These are phyloP conservation scores for Yponomeuta cagnagella DNA, from an alignment of 2,888 invertebrate genomes.

Conservation along the genomic window DNA sequence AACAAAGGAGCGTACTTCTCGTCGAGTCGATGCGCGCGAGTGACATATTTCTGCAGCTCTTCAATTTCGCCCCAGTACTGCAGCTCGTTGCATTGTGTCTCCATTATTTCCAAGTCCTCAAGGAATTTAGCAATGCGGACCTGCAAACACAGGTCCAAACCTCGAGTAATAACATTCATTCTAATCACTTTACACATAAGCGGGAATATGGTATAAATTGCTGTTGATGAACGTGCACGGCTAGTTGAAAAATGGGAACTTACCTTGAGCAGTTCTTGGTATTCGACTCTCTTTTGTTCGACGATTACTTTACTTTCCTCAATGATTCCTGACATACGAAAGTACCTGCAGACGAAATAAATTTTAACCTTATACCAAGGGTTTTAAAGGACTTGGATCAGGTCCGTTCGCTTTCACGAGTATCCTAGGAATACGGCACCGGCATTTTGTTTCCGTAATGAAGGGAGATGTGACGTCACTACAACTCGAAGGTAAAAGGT, in stretches of 20 bases:
- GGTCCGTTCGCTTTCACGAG: too few relatives aligned
- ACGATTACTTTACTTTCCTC: slow-evolving; percentile 88
- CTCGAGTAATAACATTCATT: too few relatives aligned
- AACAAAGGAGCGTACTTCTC: slow-evolving; percentile 60
- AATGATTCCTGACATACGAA: slow-evolving; percentile 86
- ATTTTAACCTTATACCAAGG: background rate
- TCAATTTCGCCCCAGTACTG: slow-evolving; percentile 91
- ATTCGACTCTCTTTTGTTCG: slow-evolving; percentile 88
- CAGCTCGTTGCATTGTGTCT: slow-evolving; percentile 88
- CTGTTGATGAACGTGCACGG: too few relatives aligned
- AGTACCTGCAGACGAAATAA: slow-evolving; percentile 69
- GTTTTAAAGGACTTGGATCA: too few relatives aligned
- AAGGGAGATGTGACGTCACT: too few relatives aligned
- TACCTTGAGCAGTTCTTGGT: slow-evolving; percentile 85
- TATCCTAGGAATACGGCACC: too few relatives aligned
- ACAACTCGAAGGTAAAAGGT: too few relatives aligned
- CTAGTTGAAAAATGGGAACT: background rate
- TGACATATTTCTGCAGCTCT: slow-evolving; percentile 87
- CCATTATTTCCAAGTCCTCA: slow-evolving; percentile 87
- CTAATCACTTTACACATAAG: too few relatives aligned
- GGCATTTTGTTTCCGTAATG: too few relatives aligned
- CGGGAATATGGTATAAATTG: too few relatives aligned
- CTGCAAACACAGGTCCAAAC: slow-evolving; percentile 27
- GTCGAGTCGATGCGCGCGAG: slow-evolving; percentile 87
- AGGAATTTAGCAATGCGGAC: slow-evolving; percentile 86